Percentiles rank a stretch among this genome's conserved stretches.
Evolutionary conservation across 2,797 vertebrate species (phyloP).

Genomic region (Scleropages formosus): DNA sequence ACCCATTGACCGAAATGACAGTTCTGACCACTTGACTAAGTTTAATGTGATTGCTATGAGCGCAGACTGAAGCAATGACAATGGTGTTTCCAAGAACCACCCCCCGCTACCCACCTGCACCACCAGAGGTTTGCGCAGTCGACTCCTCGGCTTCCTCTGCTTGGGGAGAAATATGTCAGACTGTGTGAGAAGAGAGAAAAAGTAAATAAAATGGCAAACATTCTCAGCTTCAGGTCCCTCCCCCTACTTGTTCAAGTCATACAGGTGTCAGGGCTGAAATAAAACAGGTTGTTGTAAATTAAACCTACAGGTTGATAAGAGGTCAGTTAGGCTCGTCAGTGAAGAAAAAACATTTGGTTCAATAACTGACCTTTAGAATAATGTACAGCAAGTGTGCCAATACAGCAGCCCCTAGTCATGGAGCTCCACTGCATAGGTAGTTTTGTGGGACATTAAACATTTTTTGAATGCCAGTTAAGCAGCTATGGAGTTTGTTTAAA

Average conservation of each 20-base stretch:
- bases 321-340: background rate
- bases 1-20: background rate
- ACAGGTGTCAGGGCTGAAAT: no score
- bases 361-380: background rate
- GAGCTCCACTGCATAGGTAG: no score
- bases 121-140: constrained; percentile 89
- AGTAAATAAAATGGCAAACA: background rate
- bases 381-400: no score
- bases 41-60: no score
- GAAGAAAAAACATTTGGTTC: background rate
- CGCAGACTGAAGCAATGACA: no score
- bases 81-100: background rate
- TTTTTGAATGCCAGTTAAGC: no score
- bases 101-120: constrained; percentile 79
- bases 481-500: no score
- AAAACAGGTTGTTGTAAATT: background rate
- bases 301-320: no score
- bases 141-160: constrained; percentile 83
- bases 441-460: no score
- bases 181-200: constrained; percentile 65
- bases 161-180: constrained; percentile 92
- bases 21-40: background rate
- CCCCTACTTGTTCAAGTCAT: no score
- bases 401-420: no score
- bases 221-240: background rate